These are phyloP conservation scores for Tipula confusa DNA, from an alignment of 2,888 invertebrate genomes.

Conservation along the genomic window DNA sequence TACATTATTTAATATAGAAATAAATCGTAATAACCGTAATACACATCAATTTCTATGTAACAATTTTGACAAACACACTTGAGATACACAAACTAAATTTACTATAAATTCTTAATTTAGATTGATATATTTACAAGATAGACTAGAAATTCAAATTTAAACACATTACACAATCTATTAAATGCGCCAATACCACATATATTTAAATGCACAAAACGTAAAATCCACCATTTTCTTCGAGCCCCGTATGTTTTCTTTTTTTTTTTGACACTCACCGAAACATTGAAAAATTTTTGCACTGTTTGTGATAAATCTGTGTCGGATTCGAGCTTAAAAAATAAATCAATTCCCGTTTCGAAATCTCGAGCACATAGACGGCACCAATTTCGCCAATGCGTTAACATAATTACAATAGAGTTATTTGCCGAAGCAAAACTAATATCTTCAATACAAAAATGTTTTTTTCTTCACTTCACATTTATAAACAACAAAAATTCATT, in stretches of 20 bases:
- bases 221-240: background rate
- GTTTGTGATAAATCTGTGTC: constrained; percentile 32
- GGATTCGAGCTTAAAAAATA: constrained; percentile 34
- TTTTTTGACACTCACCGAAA: constrained; percentile 32
- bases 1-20: background rate
- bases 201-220: background rate
- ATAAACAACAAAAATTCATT: background rate
- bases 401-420: background rate
- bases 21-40: background rate
- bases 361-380: constrained; percentile 36
- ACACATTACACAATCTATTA: background rate
- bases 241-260: too few species aligned
- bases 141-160: background rate
- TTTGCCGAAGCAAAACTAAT: background rate
- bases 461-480: background rate
- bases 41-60: background rate
- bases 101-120: background rate
- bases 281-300: constrained; percentile 33
- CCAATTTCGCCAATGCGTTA: constrained; percentile 36
- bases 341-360: constrained; percentile 33
- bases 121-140: background rate
- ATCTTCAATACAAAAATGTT: background rate
- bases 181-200: background rate
- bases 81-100: background rate
- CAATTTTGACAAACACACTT: background rate